Base-by-base conservation (phyloP, 2,888 invertebrate species). In the Aspidiotus rigidus region DNA sequence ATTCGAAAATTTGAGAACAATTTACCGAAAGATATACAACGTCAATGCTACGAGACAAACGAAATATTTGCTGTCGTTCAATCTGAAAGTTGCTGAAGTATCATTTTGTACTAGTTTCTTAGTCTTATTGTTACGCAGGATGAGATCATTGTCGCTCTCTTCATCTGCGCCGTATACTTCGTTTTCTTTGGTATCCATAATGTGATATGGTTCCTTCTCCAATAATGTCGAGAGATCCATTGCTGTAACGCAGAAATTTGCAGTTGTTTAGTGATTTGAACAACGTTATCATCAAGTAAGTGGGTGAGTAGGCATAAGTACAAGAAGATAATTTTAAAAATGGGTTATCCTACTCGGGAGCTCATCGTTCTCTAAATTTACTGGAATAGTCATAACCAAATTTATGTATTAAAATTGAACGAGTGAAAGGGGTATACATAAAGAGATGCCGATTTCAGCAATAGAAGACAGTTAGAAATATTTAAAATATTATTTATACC, bases 111-210 rank as follows among this genome's bases (percentile, higher is more conserved):
- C 53, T 39, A 67, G 16, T 40, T 67, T 67, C 44, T 67, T 67
- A 8, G 60, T 67, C 53, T 67, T 67, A 40, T 67, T 67, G 28
- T 49, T 42, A 40, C 59, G 60, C 42, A 60, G 42, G 42, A 67
- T 39, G 49, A 49, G 59, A 53, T 59, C 39, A 7, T 67, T 40
- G 7, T 67, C 67, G 7, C 49, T 39, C 15, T 67, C 67, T 10
- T 44, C 28, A 39, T 67, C 67, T 59, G 59, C 67, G 40, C 59
- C 67, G 53, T 67, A 67, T n/a, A 49, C 53, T 60, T 67, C 67
- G 60, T 67, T 67, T 7, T 67, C 67, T 28, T n/a, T 60, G 11
- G 40, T n/a, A 28, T 60, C 67, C 13, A 59, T 39, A 13, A 59
- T 59, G 17, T 67, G 56, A 39, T 53, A 53, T 11, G 66, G 57